A percentile compares a stretch with the other conserved stretches of the same genome.
These are phyloP conservation scores for Pithys albifrons DNA, from an alignment of 2,113 vertebrate genomes.

Conservation along the genomic window DNA sequence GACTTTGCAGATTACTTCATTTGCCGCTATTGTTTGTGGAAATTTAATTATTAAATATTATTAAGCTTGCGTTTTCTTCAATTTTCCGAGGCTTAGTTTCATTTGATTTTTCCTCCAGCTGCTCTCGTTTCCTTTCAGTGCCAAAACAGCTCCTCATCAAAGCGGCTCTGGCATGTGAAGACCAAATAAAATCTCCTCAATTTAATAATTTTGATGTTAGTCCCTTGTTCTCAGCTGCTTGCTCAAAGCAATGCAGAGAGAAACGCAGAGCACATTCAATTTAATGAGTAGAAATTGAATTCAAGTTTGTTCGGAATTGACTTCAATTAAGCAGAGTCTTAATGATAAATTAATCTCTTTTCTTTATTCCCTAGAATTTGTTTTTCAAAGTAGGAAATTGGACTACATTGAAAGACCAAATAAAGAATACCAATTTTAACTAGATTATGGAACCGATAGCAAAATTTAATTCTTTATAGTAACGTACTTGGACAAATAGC, in stretches of 20 bases:
- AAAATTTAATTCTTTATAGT: slow-evolving; percentile 95
- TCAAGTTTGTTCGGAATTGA: slow-evolving; percentile 98
- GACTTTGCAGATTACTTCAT: slow-evolving; percentile 98
- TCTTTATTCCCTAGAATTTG: slow-evolving; percentile 95
- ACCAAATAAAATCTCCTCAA: slow-evolving; percentile 94
- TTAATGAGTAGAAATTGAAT: slow-evolving; percentile 98
- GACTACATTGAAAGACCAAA: slow-evolving; percentile 90
- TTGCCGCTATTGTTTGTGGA: slow-evolving; percentile 92
- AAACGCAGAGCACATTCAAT: slow-evolving; percentile 88
- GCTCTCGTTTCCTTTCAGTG: slow-evolving; percentile 88
- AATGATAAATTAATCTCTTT: slow-evolving; percentile 99
- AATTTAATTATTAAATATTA: slow-evolving; percentile 99
- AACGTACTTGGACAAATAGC: slow-evolving; percentile 85
- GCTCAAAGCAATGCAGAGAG: slow-evolving; percentile 88
- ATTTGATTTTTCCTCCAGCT: slow-evolving; percentile 93
- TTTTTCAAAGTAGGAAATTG: slow-evolving; percentile 95
- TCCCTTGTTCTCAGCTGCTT: slow-evolving; percentile 91
- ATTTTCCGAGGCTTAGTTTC: slow-evolving; percentile 93
- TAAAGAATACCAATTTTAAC: slow-evolving; percentile 94
- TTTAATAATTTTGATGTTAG: slow-evolving; percentile 98
- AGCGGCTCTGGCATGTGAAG: slow-evolving; percentile 87
- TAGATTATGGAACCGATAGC: slow-evolving; percentile 90
- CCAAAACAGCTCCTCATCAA: slow-evolving; percentile 91
- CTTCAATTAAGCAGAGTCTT: slow-evolving; percentile 98
- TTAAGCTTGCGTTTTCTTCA: slow-evolving; percentile 93